Percentiles rank a stretch among this genome's conserved stretches.
Evolutionary conservation across 1,140 invertebrate species (phyloP).

Genomic region (Ostrea denselamellosa): DNA sequence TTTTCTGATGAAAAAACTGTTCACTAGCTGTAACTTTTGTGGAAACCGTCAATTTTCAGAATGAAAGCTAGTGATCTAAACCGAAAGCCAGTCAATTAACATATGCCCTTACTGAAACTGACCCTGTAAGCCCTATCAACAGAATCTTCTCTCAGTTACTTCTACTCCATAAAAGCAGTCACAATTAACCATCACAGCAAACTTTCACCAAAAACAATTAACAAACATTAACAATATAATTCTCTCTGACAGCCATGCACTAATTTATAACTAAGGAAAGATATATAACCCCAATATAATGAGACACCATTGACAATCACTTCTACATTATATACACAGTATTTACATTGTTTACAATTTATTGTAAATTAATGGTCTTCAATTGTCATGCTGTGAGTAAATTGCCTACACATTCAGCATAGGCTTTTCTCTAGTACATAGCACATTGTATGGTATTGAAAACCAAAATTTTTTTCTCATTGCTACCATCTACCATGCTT

Average conservation of each 20-base stretch:
- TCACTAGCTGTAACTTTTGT: too few relatives aligned
- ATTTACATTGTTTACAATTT: background rate
- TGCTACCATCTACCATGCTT: constrained; percentile 4
- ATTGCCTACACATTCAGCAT: background rate
- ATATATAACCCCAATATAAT: background rate
- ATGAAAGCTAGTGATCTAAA: too few relatives aligned
- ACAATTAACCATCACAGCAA: background rate
- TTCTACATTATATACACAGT: background rate
- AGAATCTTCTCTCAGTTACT: background rate
- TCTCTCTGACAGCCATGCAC: background rate
- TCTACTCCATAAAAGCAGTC: background rate
- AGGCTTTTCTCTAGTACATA: background rate
- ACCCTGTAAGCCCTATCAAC: too few relatives aligned
- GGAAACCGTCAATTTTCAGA: too few relatives aligned
- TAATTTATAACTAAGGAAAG: background rate
- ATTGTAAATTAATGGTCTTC: background rate
- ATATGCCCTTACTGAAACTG: too few relatives aligned
- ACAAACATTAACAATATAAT: background rate
- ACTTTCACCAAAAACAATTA: background rate
- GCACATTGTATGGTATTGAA: background rate
- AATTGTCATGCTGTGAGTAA: background rate
- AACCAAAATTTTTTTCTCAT: background rate
- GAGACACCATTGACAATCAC: background rate
- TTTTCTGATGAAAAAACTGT: too few relatives aligned
- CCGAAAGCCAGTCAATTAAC: too few relatives aligned